These are phyloP conservation scores for Lycia hirtaria DNA, from an alignment of 2,888 invertebrate species.

Conservation along the genomic window DNA sequence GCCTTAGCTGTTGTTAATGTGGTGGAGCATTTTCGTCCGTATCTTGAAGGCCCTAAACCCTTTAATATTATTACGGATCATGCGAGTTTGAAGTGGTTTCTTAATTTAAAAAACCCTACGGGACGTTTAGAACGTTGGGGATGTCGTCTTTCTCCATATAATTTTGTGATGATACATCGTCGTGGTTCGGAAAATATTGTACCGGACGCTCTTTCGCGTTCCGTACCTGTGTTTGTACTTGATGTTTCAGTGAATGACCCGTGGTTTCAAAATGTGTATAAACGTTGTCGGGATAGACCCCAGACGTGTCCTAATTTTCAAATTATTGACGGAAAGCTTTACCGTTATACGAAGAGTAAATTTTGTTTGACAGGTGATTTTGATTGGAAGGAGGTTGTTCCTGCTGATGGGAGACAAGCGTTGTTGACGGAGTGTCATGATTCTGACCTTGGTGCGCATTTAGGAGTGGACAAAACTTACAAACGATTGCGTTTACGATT, in stretches of 20 bases:
- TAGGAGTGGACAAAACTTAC: too few species aligned
- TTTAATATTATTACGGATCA: too few species aligned
- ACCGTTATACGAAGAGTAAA: neutral
- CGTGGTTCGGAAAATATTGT: conserved; percentile 3
- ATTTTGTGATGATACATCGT: conserved; percentile 6
- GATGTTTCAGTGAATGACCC: neutral
- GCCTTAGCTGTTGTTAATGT: conserved; percentile 5
- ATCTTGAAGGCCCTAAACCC: neutral
- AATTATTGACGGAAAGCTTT: neutral
- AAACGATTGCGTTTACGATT: too few species aligned
- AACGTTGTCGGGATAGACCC: neutral
- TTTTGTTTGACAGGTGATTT: too few species aligned
- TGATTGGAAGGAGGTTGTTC: too few species aligned
- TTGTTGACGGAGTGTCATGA: too few species aligned
- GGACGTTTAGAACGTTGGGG: too few species aligned
- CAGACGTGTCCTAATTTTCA: neutral
- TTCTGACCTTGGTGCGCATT: too few species aligned
- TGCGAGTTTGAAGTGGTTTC: conserved; percentile 22
- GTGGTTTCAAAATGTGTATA: neutral
- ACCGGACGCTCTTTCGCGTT: conserved; percentile 6
- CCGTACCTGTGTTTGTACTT: neutral
- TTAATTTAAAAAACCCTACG: too few species aligned
- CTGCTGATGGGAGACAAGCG: too few species aligned
- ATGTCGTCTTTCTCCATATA: conserved; percentile 5
- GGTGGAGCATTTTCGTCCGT: conserved; percentile 9